These are phyloP conservation scores for Sterrhoptilus dennistouni DNA, from an alignment of 2,113 vertebrate genomes.

Conservation along the genomic window DNA sequence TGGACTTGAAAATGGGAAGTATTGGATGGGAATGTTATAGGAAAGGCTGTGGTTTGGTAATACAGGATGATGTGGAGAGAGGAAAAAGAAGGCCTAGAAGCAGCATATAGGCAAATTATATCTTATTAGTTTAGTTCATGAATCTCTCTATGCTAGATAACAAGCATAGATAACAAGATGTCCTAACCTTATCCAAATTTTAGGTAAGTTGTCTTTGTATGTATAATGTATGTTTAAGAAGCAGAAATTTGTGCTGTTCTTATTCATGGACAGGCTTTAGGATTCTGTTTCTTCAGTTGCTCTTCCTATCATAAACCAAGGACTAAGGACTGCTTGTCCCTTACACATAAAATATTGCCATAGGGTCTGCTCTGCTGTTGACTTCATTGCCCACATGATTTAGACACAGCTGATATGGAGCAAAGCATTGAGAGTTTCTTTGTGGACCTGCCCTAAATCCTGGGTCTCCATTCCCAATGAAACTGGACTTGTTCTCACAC, in stretches of 20 bases:
- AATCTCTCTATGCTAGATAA: background rate
- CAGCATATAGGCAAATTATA: background rate
- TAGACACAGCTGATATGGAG: background rate
- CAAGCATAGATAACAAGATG: background rate
- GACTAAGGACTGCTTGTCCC: background rate
- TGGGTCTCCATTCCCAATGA: background rate
- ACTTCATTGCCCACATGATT: background rate
- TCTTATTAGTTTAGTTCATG: background rate
- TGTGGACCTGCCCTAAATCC: background rate
- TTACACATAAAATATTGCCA: background rate
- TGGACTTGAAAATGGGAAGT: background rate
- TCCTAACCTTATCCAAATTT: background rate
- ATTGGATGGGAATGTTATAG: background rate
- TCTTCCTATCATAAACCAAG: background rate
- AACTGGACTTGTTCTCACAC: fast-evolving
- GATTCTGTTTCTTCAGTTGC: background rate
- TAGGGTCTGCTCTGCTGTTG: background rate
- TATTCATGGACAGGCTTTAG: background rate
- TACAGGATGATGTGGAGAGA: background rate
- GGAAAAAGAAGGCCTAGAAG: background rate
- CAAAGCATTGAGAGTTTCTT: background rate
- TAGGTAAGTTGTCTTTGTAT: background rate
- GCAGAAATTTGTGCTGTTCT: background rate
- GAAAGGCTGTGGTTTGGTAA: background rate
- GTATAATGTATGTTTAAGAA: background rate